Evolutionary conservation across 2,888 invertebrate species (phyloP).

Genomic region (Phaedon cochleariae): DNA sequence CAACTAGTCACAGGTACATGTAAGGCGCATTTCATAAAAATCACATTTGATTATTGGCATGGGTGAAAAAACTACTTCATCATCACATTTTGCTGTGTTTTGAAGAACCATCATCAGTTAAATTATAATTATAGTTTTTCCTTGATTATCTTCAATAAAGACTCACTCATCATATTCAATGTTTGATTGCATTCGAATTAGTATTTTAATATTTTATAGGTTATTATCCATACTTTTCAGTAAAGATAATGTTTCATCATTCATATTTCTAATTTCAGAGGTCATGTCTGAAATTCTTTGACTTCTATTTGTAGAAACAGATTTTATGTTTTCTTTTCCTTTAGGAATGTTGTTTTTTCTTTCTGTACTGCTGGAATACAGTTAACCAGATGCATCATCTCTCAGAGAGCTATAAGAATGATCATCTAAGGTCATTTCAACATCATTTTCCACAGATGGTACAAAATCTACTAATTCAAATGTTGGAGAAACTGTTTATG

Average conservation of each 20-base stretch:
- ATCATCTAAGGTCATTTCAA: no score
- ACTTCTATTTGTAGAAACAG: background rate
- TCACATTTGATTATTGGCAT: no score
- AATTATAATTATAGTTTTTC: no score
- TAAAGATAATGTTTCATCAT: slow-evolving; percentile 1
- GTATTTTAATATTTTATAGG: background rate
- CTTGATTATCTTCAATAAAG: background rate
- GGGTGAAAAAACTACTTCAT: no score
- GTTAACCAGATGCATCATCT: no score
- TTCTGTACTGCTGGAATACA: background rate
- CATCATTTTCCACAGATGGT: background rate
- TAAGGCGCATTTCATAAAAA: no score
- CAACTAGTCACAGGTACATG: no score
- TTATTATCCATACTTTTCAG: slow-evolving; percentile 5
- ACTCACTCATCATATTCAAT: background rate
- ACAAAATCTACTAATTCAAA: slow-evolving; percentile 2
- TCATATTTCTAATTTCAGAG: background rate
- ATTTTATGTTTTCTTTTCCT: slow-evolving; percentile 4
- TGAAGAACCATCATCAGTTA: no score
- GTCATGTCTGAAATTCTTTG: background rate
- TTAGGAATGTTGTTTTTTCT: background rate
- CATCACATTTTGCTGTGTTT: no score
- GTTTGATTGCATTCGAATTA: background rate
- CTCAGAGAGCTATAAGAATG: no score
- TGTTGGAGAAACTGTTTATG: slow-evolving; percentile 2